Evolutionary conservation across 2,888 invertebrate species (phyloP), one percentile per base, ranked within the genome.

Genomic region (Parascotia fuliginaria): DNA sequence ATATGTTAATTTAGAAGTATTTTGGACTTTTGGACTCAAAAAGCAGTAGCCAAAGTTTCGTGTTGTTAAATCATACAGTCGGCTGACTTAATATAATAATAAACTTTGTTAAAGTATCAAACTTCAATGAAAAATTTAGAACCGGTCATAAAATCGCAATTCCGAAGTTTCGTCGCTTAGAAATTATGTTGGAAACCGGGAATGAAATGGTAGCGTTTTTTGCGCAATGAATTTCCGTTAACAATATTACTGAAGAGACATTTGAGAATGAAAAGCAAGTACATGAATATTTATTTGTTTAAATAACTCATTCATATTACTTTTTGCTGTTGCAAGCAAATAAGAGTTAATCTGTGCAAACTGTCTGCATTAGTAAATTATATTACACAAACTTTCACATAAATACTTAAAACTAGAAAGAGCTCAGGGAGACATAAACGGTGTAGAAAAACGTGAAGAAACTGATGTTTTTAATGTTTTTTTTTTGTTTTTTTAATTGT

Each of bases 41-140:
- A 54, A 42, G 5, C 37, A 33, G 51, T 43, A 41, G 37, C 41
- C 9, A 46, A 54, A 45, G 36, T 54, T 39, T 42, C 45, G 12
- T 51, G 48, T 64, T 62, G 58, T 57, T 60, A 60, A 66, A 64
- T 61, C 61, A 70, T 65, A 55, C 53, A 57, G 57, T 57, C 51
- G 42, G 48, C 40, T 39, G 42, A 60, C 55, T 65, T 63, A 59
- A 62, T 62, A 56, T 55, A 70, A 70, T 70, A 70, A 71, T 66
- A 62, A 61, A 63, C 51, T 66, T 57, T 42, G 56, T 64, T 57
- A 66, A 70, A 70, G 70, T 68, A 68, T 68, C 60, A 70, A 70
- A 70, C 66, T 71, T 70, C 69, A 70, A 68, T 70, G 66, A 70
- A 70, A 70, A 70, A 69, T 71, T 70, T 68, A 69, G 58, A 57